Conservation (phyloP, 2,797 vertebrate species). For the Clarias fuscus region DNA sequence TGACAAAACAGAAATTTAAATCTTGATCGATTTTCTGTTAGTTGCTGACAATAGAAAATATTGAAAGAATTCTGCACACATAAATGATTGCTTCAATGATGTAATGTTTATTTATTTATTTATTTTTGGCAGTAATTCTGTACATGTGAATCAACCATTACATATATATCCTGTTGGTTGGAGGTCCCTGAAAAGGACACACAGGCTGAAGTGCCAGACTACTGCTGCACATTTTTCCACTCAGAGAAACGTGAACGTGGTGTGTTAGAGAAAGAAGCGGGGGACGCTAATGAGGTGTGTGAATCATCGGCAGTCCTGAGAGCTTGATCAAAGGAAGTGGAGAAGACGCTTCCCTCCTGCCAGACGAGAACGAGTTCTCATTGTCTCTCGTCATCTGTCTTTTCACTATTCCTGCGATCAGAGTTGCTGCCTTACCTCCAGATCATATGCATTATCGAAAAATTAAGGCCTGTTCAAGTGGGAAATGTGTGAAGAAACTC, state of each 20-base stretch:
- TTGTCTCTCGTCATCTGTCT: conserved; percentile 15
- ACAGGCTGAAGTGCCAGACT: not conserved
- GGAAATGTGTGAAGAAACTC: conserved; percentile 8
- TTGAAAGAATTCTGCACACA: not conserved
- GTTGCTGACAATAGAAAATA: not conserved
- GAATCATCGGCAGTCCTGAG: conserved; percentile 33
- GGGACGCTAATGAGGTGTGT: conserved; percentile 29
- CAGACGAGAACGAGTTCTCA: not conserved
- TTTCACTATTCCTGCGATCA: conserved; percentile 10
- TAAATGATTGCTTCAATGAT: not conserved
- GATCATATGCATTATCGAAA: not conserved
- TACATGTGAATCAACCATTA: not conserved
- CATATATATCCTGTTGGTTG: not conserved
- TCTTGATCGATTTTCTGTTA: not conserved
- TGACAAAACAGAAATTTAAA: not conserved
- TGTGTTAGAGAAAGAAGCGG: not conserved
- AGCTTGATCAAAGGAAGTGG: conserved; percentile 28
- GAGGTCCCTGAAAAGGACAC: not conserved
- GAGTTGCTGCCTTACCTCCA: conserved; percentile 9
- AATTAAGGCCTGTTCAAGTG: not conserved
- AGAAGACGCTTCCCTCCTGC: conserved; percentile 24
- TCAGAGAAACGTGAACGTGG: conserved; percentile 4
- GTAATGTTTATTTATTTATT: not conserved
- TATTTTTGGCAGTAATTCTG: not conserved
- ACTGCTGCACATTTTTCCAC: not conserved